Conservation (phyloP, 2,113 vertebrate genomes). For the Pimephales promelas region DNA sequence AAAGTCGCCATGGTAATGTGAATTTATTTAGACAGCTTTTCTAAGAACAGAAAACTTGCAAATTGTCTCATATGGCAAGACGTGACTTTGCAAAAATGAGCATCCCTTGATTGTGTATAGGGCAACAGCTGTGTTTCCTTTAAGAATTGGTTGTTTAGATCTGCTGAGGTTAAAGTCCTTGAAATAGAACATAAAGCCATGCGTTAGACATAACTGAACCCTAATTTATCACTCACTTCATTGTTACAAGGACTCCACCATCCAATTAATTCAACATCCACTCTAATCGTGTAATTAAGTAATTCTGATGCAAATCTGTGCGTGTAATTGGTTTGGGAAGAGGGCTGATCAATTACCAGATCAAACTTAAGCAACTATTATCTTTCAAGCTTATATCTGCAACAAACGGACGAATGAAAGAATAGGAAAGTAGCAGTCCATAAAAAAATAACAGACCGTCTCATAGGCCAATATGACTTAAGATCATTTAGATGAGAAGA, state of each 20-base stretch:
- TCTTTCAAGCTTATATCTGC: conserved; percentile 33
- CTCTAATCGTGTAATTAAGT: conserved; percentile 58
- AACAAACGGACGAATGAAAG: not conserved
- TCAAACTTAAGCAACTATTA: conserved; percentile 20
- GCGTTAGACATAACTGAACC: conserved; percentile 52
- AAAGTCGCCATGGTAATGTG: not conserved
- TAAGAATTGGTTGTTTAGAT: conserved; percentile 37
- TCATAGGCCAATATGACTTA: not conserved
- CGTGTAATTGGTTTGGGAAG: conserved; percentile 46
- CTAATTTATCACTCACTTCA: conserved; percentile 58
- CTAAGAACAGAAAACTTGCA: not conserved
- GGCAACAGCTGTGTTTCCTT: conserved; percentile 45
- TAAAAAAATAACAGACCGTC: not conserved
- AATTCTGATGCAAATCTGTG: conserved; percentile 58
- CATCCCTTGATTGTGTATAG: not conserved
- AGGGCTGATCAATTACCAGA: conserved; percentile 32
- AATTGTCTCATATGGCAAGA: not conserved
- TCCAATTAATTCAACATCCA: conserved; percentile 57
- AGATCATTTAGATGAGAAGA: not conserved
- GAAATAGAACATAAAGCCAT: conserved; percentile 38
- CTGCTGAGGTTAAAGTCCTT: conserved; percentile 47
- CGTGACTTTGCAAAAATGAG: not conserved
- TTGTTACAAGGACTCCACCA: conserved; percentile 53
- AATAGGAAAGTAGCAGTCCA: not conserved
- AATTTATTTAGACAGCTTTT: not conserved